Evolutionary conservation across 1,140 invertebrate species (phyloP).

Genomic region (Magallana ariakensis): DNA sequence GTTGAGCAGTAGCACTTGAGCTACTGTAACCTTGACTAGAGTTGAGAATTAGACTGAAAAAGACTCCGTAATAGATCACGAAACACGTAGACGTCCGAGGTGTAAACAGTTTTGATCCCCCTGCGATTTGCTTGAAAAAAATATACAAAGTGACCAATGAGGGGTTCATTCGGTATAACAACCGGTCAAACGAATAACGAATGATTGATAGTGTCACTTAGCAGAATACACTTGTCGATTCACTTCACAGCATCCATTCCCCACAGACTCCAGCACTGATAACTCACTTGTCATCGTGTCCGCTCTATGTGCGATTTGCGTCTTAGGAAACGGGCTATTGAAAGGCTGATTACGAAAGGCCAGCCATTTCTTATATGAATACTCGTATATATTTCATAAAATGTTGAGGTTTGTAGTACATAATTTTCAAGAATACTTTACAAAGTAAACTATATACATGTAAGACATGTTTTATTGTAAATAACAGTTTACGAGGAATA

Average conservation of each 20-base stretch:
- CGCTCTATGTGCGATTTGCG: constrained; percentile 2
- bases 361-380: too few relatives aligned
- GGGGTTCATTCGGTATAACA: not conserved
- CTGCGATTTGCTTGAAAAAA: not conserved
- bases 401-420: too few relatives aligned
- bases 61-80: not conserved
- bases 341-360: not conserved
- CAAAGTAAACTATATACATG: too few relatives aligned
- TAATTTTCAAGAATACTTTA: too few relatives aligned
- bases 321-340: not conserved
- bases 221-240: constrained; percentile 32
- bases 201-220: not conserved
- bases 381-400: too few relatives aligned
- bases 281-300: constrained; percentile 15
- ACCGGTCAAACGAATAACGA: not conserved
- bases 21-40: not conserved
- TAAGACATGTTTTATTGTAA: too few relatives aligned
- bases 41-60: not conserved
- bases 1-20: too few relatives aligned
- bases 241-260: not conserved
- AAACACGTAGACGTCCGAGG: not conserved
- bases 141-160: not conserved
- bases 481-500: too few relatives aligned
- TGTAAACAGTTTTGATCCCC: not conserved
- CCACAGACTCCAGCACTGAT: not conserved